These are phyloP conservation scores for Liolophura sinensis DNA, from an alignment of 1,140 invertebrate genomes.

Conservation along the genomic window DNA sequence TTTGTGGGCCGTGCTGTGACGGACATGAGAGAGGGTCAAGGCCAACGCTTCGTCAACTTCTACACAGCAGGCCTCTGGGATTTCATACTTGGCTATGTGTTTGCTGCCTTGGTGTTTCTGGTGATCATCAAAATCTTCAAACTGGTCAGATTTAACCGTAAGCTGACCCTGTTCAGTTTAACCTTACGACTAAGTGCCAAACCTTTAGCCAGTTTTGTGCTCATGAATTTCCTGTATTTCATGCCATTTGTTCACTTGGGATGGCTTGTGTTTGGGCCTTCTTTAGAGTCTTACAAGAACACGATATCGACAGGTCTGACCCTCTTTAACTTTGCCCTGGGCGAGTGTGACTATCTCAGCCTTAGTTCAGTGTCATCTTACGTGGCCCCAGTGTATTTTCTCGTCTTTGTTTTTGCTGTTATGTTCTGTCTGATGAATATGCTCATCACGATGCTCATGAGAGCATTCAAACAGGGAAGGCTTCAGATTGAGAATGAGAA, in stretches of 20 bases:
- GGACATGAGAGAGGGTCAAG: constrained; percentile 13
- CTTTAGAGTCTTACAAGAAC: constrained; percentile 16
- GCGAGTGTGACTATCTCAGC: constrained; percentile 26
- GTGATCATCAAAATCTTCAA: constrained; percentile 35
- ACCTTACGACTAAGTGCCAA: constrained; percentile 16
- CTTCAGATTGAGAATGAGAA: too few relatives aligned
- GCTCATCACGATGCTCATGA: too few relatives aligned
- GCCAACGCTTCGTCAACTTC: constrained; percentile 28
- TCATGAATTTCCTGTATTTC: constrained; percentile 16
- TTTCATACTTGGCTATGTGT: constrained; percentile 21
- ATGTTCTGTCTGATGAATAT: too few relatives aligned
- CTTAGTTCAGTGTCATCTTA: background rate
- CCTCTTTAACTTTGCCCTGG: constrained; percentile 27
- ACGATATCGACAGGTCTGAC: constrained; percentile 15
- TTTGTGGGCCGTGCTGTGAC: constrained; percentile 18
- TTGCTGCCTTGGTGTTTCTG: constrained; percentile 26
- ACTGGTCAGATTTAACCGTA: constrained; percentile 31
- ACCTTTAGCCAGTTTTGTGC: constrained; percentile 13
- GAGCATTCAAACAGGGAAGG: too few relatives aligned
- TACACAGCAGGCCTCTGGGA: constrained; percentile 30
- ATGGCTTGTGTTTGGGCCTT: constrained; percentile 22
- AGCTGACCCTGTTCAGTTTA: constrained; percentile 18
- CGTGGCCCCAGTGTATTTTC: too few relatives aligned
- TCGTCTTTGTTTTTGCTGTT: too few relatives aligned
- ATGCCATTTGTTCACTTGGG: constrained; percentile 25